Evolutionary conservation across 2,113 vertebrate genomes (phyloP).

Genomic region (Pachycephala philippinensis): DNA sequence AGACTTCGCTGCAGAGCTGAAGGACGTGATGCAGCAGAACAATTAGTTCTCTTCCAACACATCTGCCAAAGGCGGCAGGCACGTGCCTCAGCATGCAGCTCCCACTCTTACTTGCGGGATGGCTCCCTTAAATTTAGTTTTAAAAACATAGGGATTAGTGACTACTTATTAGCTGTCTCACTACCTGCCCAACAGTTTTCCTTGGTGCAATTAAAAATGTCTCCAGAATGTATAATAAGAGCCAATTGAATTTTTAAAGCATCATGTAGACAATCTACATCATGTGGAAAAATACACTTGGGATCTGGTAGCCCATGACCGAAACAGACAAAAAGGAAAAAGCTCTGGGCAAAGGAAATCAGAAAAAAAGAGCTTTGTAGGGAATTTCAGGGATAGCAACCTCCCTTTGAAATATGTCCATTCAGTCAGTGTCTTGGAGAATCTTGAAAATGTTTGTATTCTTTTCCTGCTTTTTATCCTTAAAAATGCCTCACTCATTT

Average conservation of each 20-base stretch:
- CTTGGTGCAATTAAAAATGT: neutral
- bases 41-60: neutral
- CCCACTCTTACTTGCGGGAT: neutral
- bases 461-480: neutral
- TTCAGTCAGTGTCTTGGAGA: accelerated
- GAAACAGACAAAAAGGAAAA: neutral
- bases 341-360: neutral
- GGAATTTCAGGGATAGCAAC: neutral
- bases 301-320: neutral
- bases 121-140: neutral
- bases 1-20: neutral
- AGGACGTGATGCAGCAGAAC: neutral
- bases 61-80: neutral
- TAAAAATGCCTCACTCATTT: neutral
- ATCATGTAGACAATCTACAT: neutral
- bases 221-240: neutral
- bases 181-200: neutral
- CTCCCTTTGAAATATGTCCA: neutral
- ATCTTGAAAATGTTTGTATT: neutral
- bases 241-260: neutral
- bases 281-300: neutral
- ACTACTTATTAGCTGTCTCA: neutral
- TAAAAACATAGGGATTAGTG: neutral
- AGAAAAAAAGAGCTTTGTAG: neutral
- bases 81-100: neutral